Base-by-base conservation (phyloP, 2,888 invertebrate genomes). In the Apamea monoglypha region DNA sequence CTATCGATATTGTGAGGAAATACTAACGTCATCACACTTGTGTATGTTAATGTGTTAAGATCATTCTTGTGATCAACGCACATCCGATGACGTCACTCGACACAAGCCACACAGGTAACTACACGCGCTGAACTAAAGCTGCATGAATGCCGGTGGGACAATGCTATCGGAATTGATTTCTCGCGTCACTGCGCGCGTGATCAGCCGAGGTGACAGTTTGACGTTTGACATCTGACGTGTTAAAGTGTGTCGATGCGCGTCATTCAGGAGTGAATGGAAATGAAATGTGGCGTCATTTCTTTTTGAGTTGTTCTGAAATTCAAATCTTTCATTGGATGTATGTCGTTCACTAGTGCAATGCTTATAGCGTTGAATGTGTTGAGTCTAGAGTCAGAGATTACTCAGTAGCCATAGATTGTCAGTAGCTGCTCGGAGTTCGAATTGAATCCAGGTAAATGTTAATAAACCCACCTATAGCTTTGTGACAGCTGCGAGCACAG, bases 101-200 rank as follows among this genome's bases (percentile, higher is more conserved):
- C 21, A 44, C 32, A 61, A 50, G 32, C 29, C 72, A 69, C 75
- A 82, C 44, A 53, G 44, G 44, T 75, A 68, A 44, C 64, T 14
- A 75, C 18, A 53, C 18, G 16, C 71, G 14, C 18, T 25, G 21
- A 63, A 56, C 63, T 71, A 59, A 53, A 66, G 61, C 63, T 71
- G 66, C 59, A 76, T 63, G 36, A 82, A 74, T 74, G 61, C 64
- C 68, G 63, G 71, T 12, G 67, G 78, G 53, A 82, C 83, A 87
- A 84, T 63, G 71, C 64, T 66, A 83, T 78, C 70, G 50, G 76
- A 83, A 83, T 83, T 83, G 85, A 85, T 81, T 83, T 53, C 75
- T 69, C 83, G 68, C 83, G 59, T 85, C 83, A 83, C 69, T 73
- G 80, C 85, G 68, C 79, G 32, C 66, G 68, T 71, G 36, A 78